Evolutionary conservation across 1,140 invertebrate genomes (phyloP).

Genomic region (Triops longicaudatus): DNA sequence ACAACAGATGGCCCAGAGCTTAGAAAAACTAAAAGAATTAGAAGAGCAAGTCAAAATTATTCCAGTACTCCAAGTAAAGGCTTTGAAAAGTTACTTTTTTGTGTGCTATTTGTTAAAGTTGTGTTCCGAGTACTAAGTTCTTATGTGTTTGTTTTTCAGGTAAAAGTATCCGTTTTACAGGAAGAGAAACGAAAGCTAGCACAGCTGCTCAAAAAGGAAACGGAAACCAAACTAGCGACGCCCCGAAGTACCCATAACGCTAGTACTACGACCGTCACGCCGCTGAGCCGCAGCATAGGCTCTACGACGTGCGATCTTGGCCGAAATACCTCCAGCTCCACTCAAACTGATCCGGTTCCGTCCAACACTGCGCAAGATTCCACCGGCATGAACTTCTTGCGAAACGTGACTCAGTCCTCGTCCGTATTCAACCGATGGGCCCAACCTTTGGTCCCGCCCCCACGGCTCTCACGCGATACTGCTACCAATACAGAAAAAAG

Average conservation of each 20-base stretch:
- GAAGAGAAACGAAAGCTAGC: slow-evolving; percentile 62
- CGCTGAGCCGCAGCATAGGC: neutral
- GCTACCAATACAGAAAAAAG: slow-evolving; percentile 37
- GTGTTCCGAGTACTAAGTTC: slow-evolving; percentile 16
- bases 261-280: neutral
- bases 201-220: slow-evolving; percentile 42
- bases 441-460: slow-evolving; percentile 31
- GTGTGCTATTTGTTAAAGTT: slow-evolving; percentile 12
- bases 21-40: slow-evolving; percentile 65
- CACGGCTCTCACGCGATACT: slow-evolving; percentile 35
- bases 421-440: slow-evolving; percentile 34
- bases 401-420: slow-evolving; percentile 26
- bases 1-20: slow-evolving; percentile 66
- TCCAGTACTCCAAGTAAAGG: slow-evolving; percentile 63
- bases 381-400: neutral
- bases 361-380: neutral
- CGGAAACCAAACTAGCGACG: slow-evolving; percentile 28
- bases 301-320: neutral
- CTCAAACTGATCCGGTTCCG: neutral
- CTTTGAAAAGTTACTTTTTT: neutral
- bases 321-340: neutral
- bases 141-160: slow-evolving; percentile 38
- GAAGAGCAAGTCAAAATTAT: slow-evolving; percentile 77
- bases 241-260: neutral
- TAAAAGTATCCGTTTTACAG: slow-evolving; percentile 59